Evolutionary conservation across 2,888 invertebrate genomes (phyloP).

Genomic region (Oligia strigilis): DNA sequence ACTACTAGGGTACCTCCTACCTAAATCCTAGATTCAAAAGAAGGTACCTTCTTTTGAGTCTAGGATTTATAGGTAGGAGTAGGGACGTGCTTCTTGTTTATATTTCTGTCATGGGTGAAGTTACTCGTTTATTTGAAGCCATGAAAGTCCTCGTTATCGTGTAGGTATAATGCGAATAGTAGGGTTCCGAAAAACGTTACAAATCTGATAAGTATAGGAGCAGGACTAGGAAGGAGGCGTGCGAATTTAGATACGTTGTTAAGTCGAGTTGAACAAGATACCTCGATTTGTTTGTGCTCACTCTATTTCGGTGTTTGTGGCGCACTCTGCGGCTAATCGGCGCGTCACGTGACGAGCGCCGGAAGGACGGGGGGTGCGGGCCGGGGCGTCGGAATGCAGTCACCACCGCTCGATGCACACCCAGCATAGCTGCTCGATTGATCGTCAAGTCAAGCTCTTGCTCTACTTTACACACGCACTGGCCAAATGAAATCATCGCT

Average conservation of each 20-base stretch:
- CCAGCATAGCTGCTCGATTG: slow-evolving; percentile 82
- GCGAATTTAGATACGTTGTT: slow-evolving; percentile 81
- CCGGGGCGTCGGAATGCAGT: slow-evolving; percentile 87
- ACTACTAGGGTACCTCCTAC: neutral
- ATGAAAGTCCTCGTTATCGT: neutral
- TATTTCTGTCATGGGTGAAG: neutral
- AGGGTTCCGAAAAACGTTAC: neutral
- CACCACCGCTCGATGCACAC: slow-evolving; percentile 86
- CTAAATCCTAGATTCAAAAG: too few relatives aligned
- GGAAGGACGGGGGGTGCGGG: slow-evolving; percentile 86
- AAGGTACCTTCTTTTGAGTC: neutral
- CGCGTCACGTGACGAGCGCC: slow-evolving; percentile 89
- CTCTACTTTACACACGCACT: slow-evolving; percentile 66
- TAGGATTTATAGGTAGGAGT: neutral
- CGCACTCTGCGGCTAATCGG: slow-evolving; percentile 89
- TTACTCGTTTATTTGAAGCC: neutral
- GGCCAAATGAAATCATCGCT: slow-evolving; percentile 53
- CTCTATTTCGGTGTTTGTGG: slow-evolving; percentile 89
- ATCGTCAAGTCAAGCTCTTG: slow-evolving; percentile 76
- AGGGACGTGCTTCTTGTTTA: neutral
- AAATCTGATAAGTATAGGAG: slow-evolving; percentile 1
- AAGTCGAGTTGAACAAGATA: slow-evolving; percentile 67
- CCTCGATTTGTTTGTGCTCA: slow-evolving; percentile 80
- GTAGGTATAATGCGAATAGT: neutral
- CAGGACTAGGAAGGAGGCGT: slow-evolving; percentile 73